Percentiles rank a stretch among this genome's conserved stretches.
Evolutionary conservation across 2,113 vertebrate species (phyloP).

Genomic region (Cololabis saira): DNA sequence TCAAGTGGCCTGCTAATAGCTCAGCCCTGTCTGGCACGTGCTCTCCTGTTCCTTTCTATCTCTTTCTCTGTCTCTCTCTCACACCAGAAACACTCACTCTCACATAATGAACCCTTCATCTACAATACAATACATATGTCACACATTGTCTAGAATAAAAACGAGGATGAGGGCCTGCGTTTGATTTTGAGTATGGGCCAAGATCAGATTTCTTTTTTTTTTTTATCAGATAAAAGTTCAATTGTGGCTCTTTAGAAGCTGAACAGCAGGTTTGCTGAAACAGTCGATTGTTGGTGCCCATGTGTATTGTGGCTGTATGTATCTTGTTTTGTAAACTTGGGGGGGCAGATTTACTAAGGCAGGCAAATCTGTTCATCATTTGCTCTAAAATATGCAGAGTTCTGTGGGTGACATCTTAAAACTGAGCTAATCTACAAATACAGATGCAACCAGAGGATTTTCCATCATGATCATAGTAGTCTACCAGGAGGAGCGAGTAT

Average conservation of each 20-base stretch:
- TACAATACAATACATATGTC: slow-evolving; percentile 61
- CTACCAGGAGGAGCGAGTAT: too few species aligned
- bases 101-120: slow-evolving; percentile 58
- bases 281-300: too few species aligned
- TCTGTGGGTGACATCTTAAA: too few species aligned
- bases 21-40: slow-evolving; percentile 81
- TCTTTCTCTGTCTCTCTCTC: slow-evolving; percentile 23
- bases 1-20: slow-evolving; percentile 83
- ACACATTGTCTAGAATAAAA: slow-evolving; percentile 39
- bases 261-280: too few species aligned
- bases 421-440: too few species aligned
- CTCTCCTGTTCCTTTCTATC: slow-evolving; percentile 62
- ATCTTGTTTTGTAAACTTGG: too few species aligned
- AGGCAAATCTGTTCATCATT: too few species aligned
- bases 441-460: too few species aligned
- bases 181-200: slow-evolving; percentile 46
- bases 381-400: too few species aligned
- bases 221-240: not conserved
- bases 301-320: too few species aligned
- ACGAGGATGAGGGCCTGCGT: not conserved
- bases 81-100: slow-evolving; percentile 22
- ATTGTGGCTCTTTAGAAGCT: not conserved
- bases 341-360: too few species aligned
- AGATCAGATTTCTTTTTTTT: slow-evolving; percentile 50
- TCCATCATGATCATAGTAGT: too few species aligned